Evolutionary conservation across 2,888 invertebrate species (phyloP).

Genomic region (Pseudococcus longispinus): DNA sequence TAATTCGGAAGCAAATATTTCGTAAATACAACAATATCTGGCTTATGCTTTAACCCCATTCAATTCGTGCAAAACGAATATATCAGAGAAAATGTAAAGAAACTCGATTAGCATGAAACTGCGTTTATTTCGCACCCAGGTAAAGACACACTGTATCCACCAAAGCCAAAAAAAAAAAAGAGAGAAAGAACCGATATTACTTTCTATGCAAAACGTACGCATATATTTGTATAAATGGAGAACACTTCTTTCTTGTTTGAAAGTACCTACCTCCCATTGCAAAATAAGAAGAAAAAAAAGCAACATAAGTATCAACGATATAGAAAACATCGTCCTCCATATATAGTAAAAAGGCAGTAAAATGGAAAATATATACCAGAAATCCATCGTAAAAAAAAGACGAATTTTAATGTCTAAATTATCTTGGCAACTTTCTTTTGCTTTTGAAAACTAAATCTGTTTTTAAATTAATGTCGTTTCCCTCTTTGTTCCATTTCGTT

Average conservation of each 20-base stretch:
- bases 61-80: not conserved
- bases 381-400: constrained; percentile 48
- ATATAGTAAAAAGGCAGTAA: constrained; percentile 4
- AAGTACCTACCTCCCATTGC: not conserved
- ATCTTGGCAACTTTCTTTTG: constrained; percentile 49
- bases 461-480: constrained; percentile 48
- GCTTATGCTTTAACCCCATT: not conserved
- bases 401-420: constrained; percentile 56
- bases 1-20: not conserved
- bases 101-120: constrained; percentile 47
- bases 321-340: constrained; percentile 36
- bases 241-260: not conserved
- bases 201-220: constrained; percentile 45
- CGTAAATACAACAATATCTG: not conserved
- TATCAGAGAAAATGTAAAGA: not conserved
- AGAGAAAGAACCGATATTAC: constrained; percentile 25
- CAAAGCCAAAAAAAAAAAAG: not conserved
- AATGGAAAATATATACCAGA: constrained; percentile 48
- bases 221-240: constrained; percentile 51
- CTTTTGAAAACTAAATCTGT: constrained; percentile 50
- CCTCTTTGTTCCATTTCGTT: constrained; percentile 52
- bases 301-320: constrained; percentile 28
- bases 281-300: not conserved
- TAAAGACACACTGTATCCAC: constrained; percentile 42
- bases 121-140: constrained; percentile 37